phyloP scores from a whole-genome alignment of 2,797 vertebrate genomes.

The Antrozous pallidus region DNA sequence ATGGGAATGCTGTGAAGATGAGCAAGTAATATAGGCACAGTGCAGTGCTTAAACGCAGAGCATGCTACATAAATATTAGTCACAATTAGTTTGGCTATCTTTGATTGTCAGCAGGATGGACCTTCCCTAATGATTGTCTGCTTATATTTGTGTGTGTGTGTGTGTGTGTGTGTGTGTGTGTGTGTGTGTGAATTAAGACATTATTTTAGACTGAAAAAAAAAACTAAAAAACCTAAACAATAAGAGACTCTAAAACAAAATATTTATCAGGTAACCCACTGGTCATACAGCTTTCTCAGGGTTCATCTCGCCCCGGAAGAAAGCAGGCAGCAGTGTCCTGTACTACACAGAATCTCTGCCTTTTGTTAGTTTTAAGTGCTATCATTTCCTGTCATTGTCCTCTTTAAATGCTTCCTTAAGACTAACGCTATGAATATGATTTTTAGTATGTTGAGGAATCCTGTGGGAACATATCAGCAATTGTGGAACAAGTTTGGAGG shows the following conservation, averaged over 20 bases:
- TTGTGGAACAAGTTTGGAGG: neutral
- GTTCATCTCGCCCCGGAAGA: neutral
- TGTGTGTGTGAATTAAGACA: neutral
- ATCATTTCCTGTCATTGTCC: neutral
- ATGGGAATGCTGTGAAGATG: neutral
- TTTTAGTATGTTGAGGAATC: neutral
- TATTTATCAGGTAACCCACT: neutral
- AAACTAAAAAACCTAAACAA: neutral
- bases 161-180: neutral
- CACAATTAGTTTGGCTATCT: neutral
- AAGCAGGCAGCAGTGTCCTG: neutral
- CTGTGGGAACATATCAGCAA: neutral
- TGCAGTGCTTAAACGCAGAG: neutral
- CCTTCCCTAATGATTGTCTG: neutral
- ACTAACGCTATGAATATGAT: neutral
- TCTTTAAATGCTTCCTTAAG: slow-evolving; percentile 31
- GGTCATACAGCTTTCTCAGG: neutral
- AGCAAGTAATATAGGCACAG: neutral
- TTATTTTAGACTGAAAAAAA: neutral
- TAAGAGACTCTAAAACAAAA: neutral
- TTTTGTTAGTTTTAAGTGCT: neutral
- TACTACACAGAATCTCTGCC: neutral
- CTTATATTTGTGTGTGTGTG: neutral
- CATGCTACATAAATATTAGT: neutral
- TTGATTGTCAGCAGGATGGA: neutral